Percentiles rank a stretch among this genome's conserved stretches.
Evolutionary conservation across 2,113 vertebrate genomes (phyloP).

Genomic region (Chiloscyllium plagiosum): DNA sequence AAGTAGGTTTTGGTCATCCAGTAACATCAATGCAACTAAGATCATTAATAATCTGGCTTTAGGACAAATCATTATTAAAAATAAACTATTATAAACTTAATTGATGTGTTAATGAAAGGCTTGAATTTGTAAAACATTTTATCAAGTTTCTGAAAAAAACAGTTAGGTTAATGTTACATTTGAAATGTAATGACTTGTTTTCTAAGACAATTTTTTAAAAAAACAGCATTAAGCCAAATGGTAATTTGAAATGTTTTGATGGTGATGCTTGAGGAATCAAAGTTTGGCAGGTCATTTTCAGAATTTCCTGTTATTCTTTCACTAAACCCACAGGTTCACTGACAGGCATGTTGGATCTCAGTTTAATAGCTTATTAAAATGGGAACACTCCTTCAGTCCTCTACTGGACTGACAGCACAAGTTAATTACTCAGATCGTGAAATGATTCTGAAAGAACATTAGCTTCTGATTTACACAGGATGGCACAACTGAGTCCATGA

Average conservation of each 20-base stretch:
- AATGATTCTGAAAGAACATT: background rate
- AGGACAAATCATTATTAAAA: background rate
- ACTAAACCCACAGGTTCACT: background rate
- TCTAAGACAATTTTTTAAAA: background rate
- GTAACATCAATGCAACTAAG: background rate
- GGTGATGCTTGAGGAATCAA: background rate
- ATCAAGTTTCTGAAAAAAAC: background rate
- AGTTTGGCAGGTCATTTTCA: background rate
- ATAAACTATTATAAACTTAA: background rate
- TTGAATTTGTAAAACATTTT: background rate
- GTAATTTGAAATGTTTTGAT: background rate
- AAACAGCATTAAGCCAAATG: background rate
- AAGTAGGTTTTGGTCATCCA: background rate
- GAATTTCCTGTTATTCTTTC: background rate
- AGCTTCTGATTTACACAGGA: background rate
- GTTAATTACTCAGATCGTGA: background rate
- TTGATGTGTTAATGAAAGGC: background rate
- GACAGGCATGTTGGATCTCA: background rate
- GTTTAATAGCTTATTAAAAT: background rate
- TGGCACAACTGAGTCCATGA: background rate
- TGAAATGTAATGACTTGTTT: background rate
- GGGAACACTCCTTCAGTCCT: background rate
- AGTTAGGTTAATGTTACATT: background rate
- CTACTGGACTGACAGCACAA: background rate
- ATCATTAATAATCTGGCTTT: background rate